Conservation (phyloP, 2,888 invertebrate species). For the Poecilus cupreus region DNA sequence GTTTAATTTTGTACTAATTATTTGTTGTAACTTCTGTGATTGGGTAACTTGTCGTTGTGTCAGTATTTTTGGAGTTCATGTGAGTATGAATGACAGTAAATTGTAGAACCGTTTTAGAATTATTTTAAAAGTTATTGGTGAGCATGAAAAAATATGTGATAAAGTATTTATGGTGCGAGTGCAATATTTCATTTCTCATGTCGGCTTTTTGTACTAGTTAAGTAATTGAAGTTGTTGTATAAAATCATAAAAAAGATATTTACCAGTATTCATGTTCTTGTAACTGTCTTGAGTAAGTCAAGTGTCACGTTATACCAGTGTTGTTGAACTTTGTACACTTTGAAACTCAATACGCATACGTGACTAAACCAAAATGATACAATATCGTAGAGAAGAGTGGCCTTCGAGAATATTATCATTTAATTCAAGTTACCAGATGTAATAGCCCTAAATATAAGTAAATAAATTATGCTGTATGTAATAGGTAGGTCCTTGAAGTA, state of each 20-base stretch:
- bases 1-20: neutral
- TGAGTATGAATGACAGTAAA: neutral
- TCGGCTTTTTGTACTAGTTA: slow-evolving; percentile 50
- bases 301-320: slow-evolving; percentile 22
- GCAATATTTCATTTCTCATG: slow-evolving; percentile 54
- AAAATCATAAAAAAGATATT: slow-evolving; percentile 43
- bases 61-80: neutral
- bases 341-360: slow-evolving; percentile 21
- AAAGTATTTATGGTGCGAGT: slow-evolving; percentile 52
- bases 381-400: slow-evolving; percentile 59
- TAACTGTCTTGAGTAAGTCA: slow-evolving; percentile 55
- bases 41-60: slow-evolving; percentile 12
- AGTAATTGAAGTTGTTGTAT: slow-evolving; percentile 35
- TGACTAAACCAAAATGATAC: slow-evolving; percentile 25
- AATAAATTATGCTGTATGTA: slow-evolving; percentile 37
- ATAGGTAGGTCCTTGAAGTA: slow-evolving; percentile 47
- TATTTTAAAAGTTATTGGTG: slow-evolving; percentile 11
- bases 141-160: slow-evolving; percentile 52
- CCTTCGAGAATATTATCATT: slow-evolving; percentile 56
- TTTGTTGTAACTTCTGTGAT: slow-evolving; percentile 30
- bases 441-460: slow-evolving; percentile 45
- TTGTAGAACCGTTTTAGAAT: too few species aligned
- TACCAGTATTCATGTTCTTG: slow-evolving; percentile 50
- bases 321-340: neutral
- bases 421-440: slow-evolving; percentile 52